A percentile compares a stretch with the other conserved stretches of the same genome.
Conservation (phyloP, 2,888 invertebrate species). For the Tribolium freemani region DNA sequence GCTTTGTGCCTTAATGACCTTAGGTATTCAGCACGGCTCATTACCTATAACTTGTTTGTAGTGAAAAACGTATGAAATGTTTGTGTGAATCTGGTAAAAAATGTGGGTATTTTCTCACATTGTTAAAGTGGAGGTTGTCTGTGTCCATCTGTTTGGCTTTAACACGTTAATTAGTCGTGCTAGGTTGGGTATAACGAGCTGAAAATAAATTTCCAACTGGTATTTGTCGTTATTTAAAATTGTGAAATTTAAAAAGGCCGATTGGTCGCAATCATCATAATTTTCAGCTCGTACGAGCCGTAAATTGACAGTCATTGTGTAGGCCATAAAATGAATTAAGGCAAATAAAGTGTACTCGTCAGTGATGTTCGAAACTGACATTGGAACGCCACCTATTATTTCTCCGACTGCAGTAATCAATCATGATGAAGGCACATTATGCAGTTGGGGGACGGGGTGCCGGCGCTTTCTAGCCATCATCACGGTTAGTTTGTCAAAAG, state of each 20-base stretch:
- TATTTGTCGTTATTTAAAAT: slow-evolving; percentile 22
- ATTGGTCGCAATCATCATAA: slow-evolving; percentile 31
- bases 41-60: slow-evolving; percentile 1
- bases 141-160: slow-evolving; percentile 9
- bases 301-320: slow-evolving; percentile 29
- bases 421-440: slow-evolving; percentile 49
- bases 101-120: slow-evolving; percentile 8
- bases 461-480: slow-evolving; percentile 23
- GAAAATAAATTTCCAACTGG: slow-evolving; percentile 6
- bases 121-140: neutral
- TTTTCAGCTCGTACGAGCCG: slow-evolving; percentile 15
- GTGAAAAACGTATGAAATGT: slow-evolving; percentile 2
- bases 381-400: slow-evolving; percentile 28
- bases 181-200: slow-evolving; percentile 1
- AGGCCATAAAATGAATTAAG: slow-evolving; percentile 29
- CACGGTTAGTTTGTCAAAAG: slow-evolving; percentile 42
- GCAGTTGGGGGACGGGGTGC: slow-evolving; percentile 37
- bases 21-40: slow-evolving; percentile 4
- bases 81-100: neutral
- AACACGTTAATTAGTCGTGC: slow-evolving; percentile 25
- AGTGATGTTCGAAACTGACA: neutral
- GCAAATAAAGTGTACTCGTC: slow-evolving; percentile 18
- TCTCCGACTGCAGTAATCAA: slow-evolving; percentile 48
- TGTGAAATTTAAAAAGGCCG: slow-evolving; percentile 26
- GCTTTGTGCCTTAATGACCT: slow-evolving; percentile 12